Percentiles rank a stretch among this genome's conserved stretches.
phyloP scores from a whole-genome alignment of 2,113 vertebrate species.

The Alethe diademata region DNA sequence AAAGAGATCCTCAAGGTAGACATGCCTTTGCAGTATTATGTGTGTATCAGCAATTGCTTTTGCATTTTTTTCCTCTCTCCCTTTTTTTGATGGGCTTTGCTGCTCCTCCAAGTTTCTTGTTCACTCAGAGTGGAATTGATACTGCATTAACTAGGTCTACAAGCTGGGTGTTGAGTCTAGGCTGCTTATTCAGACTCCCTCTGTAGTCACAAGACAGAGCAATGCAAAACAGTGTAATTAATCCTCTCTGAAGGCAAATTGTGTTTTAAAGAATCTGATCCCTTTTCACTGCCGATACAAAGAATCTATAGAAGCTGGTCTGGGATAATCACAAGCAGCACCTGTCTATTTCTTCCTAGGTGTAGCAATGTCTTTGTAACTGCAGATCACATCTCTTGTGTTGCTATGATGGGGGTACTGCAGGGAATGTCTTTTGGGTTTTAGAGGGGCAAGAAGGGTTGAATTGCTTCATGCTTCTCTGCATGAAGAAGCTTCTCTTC shows the following conservation, averaged over 20 bases:
- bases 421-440: neutral
- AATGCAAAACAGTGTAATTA: neutral
- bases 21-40: neutral
- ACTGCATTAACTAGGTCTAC: neutral
- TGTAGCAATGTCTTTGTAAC: neutral
- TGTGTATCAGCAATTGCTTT: neutral
- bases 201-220: neutral
- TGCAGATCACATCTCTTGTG: neutral
- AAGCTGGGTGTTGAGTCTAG: neutral
- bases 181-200: neutral
- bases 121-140: neutral
- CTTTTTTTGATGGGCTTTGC: neutral
- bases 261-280: neutral
- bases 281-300: neutral
- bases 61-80: neutral
- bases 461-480: neutral
- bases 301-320: neutral
- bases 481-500: neutral
- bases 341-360: neutral
- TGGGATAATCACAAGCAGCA: neutral
- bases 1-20: neutral
- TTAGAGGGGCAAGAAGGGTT: neutral
- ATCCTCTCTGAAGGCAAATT: neutral
- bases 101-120: neutral
- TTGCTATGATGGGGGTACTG: rapidly evolving